These are phyloP conservation scores for Empis livida DNA, from an alignment of 2,888 invertebrate species.

Conservation along the genomic window DNA sequence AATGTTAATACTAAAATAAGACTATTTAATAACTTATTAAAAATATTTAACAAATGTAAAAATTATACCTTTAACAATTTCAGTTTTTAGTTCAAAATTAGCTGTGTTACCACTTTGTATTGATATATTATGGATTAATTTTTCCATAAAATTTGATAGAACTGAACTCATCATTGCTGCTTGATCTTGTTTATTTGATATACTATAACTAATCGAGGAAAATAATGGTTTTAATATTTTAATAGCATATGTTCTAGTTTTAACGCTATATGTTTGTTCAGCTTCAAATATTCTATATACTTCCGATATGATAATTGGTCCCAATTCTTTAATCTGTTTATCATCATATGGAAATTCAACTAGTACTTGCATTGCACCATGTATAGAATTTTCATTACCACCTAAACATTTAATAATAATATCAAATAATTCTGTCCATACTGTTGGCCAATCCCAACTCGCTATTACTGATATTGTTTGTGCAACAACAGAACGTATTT, in stretches of 20 bases:
- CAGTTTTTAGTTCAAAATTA: conserved; percentile 50
- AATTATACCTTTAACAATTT: conserved; percentile 48
- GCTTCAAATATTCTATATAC: conserved; percentile 54
- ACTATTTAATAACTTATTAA: not conserved
- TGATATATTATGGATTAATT: conserved; percentile 43
- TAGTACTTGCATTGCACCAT: conserved; percentile 59
- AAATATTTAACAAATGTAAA: too few species aligned
- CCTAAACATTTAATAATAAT: conserved; percentile 50
- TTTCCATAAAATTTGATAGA: conserved; percentile 51
- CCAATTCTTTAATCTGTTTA: conserved; percentile 52
- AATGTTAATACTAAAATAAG: conserved; percentile 40
- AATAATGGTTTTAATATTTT: conserved; percentile 52
- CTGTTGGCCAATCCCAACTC: conserved; percentile 58
- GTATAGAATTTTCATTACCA: conserved; percentile 46
- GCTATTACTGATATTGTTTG: conserved; percentile 59
- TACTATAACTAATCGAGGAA: conserved; percentile 26
- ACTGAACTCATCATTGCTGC: conserved; percentile 49
- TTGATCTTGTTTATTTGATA: conserved; percentile 40
- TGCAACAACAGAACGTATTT: conserved; percentile 52
- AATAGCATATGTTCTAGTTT: conserved; percentile 51
- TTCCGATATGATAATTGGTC: conserved; percentile 54
- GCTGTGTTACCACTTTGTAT: conserved; percentile 40
- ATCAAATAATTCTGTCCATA: conserved; percentile 56
- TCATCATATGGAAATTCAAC: conserved; percentile 55
- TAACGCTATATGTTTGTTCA: conserved; percentile 40